Conservation (phyloP, 2,113 vertebrate genomes). For the Tachysurus vachellii region DNA sequence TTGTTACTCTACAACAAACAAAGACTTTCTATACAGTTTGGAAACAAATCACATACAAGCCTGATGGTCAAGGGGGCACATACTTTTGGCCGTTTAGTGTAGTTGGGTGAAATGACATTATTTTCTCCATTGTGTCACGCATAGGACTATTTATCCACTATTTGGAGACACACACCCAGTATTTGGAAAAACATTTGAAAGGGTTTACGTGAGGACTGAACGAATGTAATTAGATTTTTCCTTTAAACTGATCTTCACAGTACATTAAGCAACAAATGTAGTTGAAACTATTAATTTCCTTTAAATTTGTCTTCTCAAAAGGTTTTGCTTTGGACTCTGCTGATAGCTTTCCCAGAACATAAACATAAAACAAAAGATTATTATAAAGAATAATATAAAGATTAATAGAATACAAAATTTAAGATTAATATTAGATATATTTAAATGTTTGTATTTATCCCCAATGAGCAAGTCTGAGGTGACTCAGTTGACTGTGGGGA, state of each 20-base stretch:
- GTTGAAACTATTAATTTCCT: constrained; percentile 12
- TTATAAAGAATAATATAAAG: no score
- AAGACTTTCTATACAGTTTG: neutral
- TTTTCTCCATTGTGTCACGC: no score
- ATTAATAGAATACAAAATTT: no score
- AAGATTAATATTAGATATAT: no score
- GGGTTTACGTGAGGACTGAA: neutral
- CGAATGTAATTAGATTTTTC: neutral
- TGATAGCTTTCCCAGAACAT: neutral
- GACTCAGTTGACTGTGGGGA: no score
- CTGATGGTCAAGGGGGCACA: neutral
- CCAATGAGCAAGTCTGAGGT: no score
- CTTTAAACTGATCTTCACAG: constrained; percentile 20
- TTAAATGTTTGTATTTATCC: no score
- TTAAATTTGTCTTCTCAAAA: neutral
- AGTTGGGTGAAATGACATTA: no score
- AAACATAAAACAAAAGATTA: no score
- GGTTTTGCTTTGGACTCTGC: neutral
- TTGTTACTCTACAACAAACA: no score
- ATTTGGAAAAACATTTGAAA: neutral
- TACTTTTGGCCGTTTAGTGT: neutral
- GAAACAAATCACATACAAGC: neutral
- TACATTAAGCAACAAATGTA: constrained; percentile 22
- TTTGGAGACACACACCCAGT: neutral
- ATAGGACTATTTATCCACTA: neutral